Percentiles rank a stretch among this genome's conserved stretches.
phyloP scores from a whole-genome alignment of 1,140 invertebrate genomes.

The Plodia interpunctella region DNA sequence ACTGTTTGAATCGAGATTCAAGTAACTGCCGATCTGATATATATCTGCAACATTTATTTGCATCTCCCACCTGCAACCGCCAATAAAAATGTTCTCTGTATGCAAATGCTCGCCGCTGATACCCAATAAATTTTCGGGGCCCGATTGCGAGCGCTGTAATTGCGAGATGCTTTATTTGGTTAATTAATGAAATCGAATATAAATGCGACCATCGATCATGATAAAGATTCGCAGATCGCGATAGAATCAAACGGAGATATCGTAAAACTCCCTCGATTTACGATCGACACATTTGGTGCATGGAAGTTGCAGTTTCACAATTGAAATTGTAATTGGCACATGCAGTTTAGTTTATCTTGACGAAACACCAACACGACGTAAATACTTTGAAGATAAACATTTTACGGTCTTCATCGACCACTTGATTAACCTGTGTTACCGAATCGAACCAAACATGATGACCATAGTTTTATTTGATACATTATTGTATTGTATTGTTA shows the following conservation, averaged over 20 bases:
- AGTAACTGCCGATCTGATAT: not conserved
- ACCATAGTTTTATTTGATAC: not conserved
- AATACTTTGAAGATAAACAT: no score
- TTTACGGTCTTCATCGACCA: no score
- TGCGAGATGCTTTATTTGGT: not conserved
- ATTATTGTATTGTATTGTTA: not conserved
- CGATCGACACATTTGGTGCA: not conserved
- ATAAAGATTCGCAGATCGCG: conserved; percentile 1
- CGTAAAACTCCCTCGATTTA: not conserved
- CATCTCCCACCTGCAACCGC: not conserved
- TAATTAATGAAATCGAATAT: conserved; percentile 3
- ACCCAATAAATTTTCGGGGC: conserved; percentile 1
- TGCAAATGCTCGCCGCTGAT: not conserved
- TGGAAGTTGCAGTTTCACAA: not conserved
- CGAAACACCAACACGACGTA: no score
- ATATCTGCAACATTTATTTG: not conserved
- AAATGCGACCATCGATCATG: not conserved
- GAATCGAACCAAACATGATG: no score
- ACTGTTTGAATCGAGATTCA: not conserved
- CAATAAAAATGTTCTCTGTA: not conserved
- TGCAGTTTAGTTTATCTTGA: no score
- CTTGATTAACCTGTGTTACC: no score
- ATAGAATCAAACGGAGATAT: not conserved
- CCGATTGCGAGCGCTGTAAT: not conserved
- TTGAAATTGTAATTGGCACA: no score